These are phyloP conservation scores for Semicossyphus pulcher DNA, from an alignment of 2,113 vertebrate species.

Conservation along the genomic window DNA sequence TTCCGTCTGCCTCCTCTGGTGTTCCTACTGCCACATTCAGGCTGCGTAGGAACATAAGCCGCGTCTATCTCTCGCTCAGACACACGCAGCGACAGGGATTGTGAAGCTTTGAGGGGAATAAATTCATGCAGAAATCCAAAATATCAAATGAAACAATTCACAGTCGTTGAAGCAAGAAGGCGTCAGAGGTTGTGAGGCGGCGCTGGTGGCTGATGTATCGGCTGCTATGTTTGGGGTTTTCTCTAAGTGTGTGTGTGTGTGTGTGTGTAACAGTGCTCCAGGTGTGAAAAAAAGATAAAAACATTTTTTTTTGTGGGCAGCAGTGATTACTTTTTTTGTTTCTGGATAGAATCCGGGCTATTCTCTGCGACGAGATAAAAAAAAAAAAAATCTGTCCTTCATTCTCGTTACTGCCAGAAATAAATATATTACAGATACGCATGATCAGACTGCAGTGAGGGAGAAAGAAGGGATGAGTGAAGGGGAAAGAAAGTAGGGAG, in stretches of 20 bases:
- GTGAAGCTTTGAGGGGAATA: not conserved
- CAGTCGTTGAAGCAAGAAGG: constrained; percentile 9
- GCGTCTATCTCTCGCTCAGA: not conserved
- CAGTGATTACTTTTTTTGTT: constrained; percentile 10
- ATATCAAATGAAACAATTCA: constrained; percentile 26
- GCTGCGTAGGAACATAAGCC: not conserved
- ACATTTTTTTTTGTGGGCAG: constrained; percentile 12
- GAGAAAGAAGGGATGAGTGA: constrained; percentile 45
- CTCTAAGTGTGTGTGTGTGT: not conserved
- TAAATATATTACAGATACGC: constrained; percentile 64
- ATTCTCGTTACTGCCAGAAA: constrained; percentile 56
- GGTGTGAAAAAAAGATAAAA: constrained; percentile 28
- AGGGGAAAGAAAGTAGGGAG: constrained; percentile 18
- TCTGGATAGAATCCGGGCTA: constrained; percentile 15
- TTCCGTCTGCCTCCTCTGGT: constrained; percentile 49
- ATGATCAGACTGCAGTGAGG: constrained; percentile 59
- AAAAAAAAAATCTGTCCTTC: constrained; percentile 36
- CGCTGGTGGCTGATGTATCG: not conserved
- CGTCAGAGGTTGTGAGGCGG: constrained; percentile 5
- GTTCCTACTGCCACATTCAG: constrained; percentile 19
- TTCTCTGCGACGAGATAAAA: not conserved
- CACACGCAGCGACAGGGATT: not conserved
- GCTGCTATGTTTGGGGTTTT: not conserved
- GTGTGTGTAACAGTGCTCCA: not conserved
- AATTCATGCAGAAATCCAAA: constrained; percentile 25